A percentile compares a stretch with the other conserved stretches of the same genome.
Evolutionary conservation across 2,888 invertebrate genomes (phyloP).

Genomic region (Drosophila acutilabella): DNA sequence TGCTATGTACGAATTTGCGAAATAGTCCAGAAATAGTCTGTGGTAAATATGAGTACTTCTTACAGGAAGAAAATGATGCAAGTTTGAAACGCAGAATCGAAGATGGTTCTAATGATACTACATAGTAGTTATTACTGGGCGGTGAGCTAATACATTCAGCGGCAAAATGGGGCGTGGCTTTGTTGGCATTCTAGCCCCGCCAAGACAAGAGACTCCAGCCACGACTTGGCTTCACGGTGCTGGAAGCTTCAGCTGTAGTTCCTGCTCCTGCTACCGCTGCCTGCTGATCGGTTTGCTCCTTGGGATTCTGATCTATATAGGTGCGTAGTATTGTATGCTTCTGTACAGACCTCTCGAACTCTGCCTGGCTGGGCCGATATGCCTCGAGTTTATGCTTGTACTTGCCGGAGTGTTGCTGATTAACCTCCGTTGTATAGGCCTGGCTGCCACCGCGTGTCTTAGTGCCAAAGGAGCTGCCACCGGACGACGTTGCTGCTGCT

Average conservation of each 20-base stretch:
- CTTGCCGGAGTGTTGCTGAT: constrained; percentile 57
- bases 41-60: constrained; percentile 16
- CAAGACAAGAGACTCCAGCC: constrained; percentile 83
- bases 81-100: constrained; percentile 41
- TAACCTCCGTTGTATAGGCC: constrained; percentile 72
- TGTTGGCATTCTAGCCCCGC: constrained; percentile 70
- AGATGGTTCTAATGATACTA: constrained; percentile 78
- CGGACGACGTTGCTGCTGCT: constrained; percentile 43
- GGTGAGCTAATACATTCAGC: constrained; percentile 77
- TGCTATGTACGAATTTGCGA: constrained; percentile 43
- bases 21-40: constrained; percentile 17
- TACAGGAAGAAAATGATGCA: constrained; percentile 7
- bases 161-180: constrained; percentile 49
- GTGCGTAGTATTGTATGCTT: constrained; percentile 82
- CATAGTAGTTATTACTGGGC: constrained; percentile 82
- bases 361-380: constrained; percentile 76
- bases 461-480: constrained; percentile 73
- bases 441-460: constrained; percentile 67
- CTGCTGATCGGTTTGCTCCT: constrained; percentile 42
- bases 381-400: constrained; percentile 79
- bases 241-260: constrained; percentile 21
- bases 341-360: constrained; percentile 79
- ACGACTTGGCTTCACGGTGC: constrained; percentile 61
- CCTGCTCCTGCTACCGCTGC: constrained; percentile 75
- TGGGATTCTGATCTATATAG: constrained; percentile 67